Evolutionary conservation across 2,113 vertebrate genomes (phyloP), one percentile per base, ranked within the genome.

Genomic region (Drymodes brunneopygia): DNA sequence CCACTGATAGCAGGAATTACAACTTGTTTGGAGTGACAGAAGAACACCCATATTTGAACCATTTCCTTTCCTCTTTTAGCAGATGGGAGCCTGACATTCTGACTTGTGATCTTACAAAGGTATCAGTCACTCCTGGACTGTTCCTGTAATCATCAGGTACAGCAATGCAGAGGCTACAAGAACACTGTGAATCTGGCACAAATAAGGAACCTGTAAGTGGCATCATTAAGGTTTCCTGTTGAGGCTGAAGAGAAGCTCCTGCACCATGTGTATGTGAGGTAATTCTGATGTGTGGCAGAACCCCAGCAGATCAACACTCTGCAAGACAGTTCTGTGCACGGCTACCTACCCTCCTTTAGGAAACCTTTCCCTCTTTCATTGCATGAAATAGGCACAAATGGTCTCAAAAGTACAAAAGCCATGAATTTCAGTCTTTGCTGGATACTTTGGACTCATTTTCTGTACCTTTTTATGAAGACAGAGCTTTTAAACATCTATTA

Each of bases 371-470:
- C 31, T 56, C 18, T 64, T 48, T 58, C 44, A 56, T n/a, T 45
- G 36, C 28, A 80, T 7, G 12, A 36, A 74, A 66, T 35, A 80
- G 20, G 24, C 35, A 51, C 19, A 77, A 87, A 56, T 45, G 28
- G 14, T 51, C 72, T 84, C 56, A 48, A 50, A 96, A 95, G 45
- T 62, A 88, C 15, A 61, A 57, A 29, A 66, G 27, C 23, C 58
- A 61, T 0, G 0, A 67, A 51, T 38, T 22, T 28, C 74, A 86
- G 44, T 47, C 56, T 51, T 86, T 86, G 25, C 27, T 90, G 75
- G 64, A 66, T 96, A 58, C 75, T 83, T 71, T 65, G 60, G 47
- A 44, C 44, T 93, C 9, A 61, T 90, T 84, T 93, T 95, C 88
- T 93, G 28, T 62, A 77, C 42, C 21, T 72, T 95, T 78, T 64